Evolutionary conservation across 37 sponge, comb jelly and placozoan genomes (phyloP).

Genomic region (Halisarca cf. caerulea): DNA sequence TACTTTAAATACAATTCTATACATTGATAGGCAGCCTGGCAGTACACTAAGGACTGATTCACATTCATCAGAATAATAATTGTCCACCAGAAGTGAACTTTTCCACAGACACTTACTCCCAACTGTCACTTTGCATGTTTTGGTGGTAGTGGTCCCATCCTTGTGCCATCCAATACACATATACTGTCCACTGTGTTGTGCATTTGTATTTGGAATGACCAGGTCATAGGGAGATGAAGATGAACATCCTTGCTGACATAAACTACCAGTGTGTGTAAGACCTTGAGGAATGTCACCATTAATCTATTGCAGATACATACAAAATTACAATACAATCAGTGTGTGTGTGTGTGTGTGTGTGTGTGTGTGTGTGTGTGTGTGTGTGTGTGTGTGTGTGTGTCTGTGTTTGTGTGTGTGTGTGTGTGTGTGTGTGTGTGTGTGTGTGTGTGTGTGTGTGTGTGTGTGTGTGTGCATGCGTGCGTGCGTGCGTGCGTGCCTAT

Average conservation of each 20-base stretch:
- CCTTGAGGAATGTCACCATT: neutral
- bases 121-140: constrained; percentile 41
- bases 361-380: neutral
- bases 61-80: neutral
- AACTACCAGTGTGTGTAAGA: neutral
- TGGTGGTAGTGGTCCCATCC: constrained; percentile 5
- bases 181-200: constrained; percentile 47
- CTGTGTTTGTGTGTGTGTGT: too few relatives aligned
- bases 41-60: neutral
- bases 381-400: too few relatives aligned
- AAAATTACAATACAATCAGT: neutral
- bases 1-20: too few relatives aligned
- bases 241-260: neutral
- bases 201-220: neutral
- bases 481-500: neutral
- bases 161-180: constrained; percentile 17
- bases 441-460: too few relatives aligned
- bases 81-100: neutral
- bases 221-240: neutral
- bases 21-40: too few relatives aligned
- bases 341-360: constrained; percentile 17
- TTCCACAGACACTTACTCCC: constrained; percentile 31
- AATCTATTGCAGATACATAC: neutral
- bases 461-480: neutral
- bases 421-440: too few relatives aligned